phyloP scores from a whole-genome alignment of 2,113 vertebrate species.

The human region DNA sequence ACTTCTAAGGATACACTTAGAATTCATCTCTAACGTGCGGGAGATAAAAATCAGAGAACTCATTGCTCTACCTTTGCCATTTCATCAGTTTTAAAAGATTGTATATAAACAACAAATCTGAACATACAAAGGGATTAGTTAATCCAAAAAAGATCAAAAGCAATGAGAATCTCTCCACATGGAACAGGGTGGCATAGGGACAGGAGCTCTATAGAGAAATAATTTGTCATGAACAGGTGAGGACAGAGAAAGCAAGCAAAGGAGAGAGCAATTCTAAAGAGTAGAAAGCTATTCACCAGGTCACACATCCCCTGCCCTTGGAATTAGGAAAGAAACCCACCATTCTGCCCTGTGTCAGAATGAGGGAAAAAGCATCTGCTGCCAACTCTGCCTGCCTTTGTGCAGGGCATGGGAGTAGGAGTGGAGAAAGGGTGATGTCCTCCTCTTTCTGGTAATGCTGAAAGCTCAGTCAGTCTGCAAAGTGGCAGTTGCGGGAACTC shows the following conservation, averaged over 20 bases:
- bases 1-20: conserved; percentile 36
- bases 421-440: accelerated
- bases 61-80: conserved; percentile 33
- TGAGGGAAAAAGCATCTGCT: too few relatives aligned
- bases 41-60: conserved; percentile 51
- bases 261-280: not conserved
- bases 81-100: conserved; percentile 37
- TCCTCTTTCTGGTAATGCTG: not conserved
- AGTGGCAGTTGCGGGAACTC: not conserved
- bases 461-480: not conserved
- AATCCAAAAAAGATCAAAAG: conserved; percentile 50
- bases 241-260: not conserved
- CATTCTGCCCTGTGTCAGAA: not conserved
- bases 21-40: conserved; percentile 23
- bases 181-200: not conserved
- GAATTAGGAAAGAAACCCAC: not conserved
- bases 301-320: not conserved
- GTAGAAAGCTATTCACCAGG: not conserved
- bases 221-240: not conserved
- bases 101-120: not conserved
- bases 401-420: accelerated
- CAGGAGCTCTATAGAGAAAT: not conserved
- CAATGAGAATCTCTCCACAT: not conserved
- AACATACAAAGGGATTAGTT: not conserved
- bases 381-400: not conserved